phyloP scores from a whole-genome alignment of 2,113 vertebrate genomes.

The Tricholaema leucomelas region DNA sequence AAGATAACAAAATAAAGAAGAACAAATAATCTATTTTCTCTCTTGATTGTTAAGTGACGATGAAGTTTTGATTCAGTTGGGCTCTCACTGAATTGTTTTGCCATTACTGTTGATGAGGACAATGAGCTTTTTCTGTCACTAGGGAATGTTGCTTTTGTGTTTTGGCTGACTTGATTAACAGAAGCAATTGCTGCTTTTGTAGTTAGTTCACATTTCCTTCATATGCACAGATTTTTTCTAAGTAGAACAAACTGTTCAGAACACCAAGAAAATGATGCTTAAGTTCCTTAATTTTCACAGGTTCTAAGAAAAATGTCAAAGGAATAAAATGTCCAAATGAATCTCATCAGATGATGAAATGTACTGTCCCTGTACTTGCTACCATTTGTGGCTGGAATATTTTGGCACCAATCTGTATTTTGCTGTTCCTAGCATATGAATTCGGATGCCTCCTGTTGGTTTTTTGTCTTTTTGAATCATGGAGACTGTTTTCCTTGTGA shows the following conservation, averaged over 20 bases:
- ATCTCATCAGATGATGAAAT: background rate
- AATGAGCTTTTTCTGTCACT: background rate
- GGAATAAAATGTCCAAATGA: constrained; percentile 4
- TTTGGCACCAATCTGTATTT: background rate
- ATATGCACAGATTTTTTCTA: background rate
- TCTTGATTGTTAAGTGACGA: background rate
- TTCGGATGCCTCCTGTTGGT: background rate
- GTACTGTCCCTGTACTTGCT: background rate
- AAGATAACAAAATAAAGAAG: background rate
- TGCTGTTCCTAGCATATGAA: background rate
- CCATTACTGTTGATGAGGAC: background rate
- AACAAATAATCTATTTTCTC: background rate
- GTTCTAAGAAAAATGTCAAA: constrained; percentile 19
- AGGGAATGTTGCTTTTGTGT: background rate
- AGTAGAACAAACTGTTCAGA: constrained; percentile 26
- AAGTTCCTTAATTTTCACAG: background rate
- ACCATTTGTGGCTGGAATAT: background rate
- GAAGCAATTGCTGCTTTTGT: background rate
- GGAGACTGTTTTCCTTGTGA: background rate
- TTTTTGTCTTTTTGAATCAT: background rate
- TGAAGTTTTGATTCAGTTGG: background rate
- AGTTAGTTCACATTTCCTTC: background rate
- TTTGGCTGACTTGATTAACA: background rate
- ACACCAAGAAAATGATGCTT: background rate
- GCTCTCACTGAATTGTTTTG: background rate